Percentiles rank a stretch among this genome's conserved stretches.
Conservation (phyloP, 2,797 vertebrate species). For the Malurus splendens region DNA sequence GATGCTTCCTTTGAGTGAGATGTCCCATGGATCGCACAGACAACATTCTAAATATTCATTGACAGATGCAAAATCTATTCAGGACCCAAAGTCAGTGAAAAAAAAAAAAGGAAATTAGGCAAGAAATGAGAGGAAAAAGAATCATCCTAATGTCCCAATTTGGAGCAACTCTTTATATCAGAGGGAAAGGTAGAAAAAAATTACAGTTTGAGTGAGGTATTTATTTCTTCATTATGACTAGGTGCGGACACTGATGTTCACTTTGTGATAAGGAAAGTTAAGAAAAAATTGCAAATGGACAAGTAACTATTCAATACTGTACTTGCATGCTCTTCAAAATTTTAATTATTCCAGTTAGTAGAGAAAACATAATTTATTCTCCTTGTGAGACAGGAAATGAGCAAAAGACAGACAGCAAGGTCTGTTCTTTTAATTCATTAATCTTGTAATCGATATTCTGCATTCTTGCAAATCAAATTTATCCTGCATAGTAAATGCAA, state of each 20-base stretch:
- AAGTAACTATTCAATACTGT: neutral
- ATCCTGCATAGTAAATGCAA: neutral
- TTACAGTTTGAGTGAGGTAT: neutral
- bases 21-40: neutral
- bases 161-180: neutral
- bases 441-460: slow-evolving; percentile 8
- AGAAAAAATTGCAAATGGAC: neutral
- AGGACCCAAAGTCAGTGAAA: neutral
- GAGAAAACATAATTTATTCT: slow-evolving; percentile 9
- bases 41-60: neutral
- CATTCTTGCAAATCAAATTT: slow-evolving; percentile 31
- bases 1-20: neutral
- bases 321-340: slow-evolving; percentile 1
- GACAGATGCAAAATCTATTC: neutral
- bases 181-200: neutral
- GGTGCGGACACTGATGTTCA: neutral
- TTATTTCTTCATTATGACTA: neutral
- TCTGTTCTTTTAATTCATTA: slow-evolving; percentile 31
- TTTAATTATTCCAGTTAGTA: neutral
- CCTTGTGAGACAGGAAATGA: neutral
- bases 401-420: neutral
- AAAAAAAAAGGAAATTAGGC: neutral
- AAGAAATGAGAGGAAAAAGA: neutral
- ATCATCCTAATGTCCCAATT: neutral
- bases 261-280: neutral